Conservation (phyloP, 2,888 invertebrate genomes). For the Leptopilina drosophilae region DNA sequence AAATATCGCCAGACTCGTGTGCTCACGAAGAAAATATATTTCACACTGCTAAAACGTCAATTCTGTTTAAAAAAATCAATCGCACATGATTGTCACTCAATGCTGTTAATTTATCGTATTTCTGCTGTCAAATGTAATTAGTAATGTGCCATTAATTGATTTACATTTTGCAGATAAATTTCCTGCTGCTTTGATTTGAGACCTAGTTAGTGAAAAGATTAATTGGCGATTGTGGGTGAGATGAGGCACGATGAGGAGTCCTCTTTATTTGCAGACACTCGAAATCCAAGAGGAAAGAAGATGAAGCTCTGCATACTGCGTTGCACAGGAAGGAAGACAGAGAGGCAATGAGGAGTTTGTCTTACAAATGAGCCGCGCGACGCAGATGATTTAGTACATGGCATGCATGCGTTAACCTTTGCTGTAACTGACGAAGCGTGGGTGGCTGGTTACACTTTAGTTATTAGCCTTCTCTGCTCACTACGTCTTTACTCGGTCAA, state of each 20-base stretch:
- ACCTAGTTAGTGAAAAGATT: slow-evolving; percentile 72
- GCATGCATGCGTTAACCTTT: slow-evolving; percentile 66
- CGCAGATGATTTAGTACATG: slow-evolving; percentile 73
- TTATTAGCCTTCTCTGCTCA: slow-evolving; percentile 56
- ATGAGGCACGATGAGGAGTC: slow-evolving; percentile 61
- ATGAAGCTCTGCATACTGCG: slow-evolving; percentile 33
- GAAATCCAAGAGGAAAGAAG: slow-evolving; percentile 36
- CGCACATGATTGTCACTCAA: too few relatives aligned
- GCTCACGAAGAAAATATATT: too few relatives aligned
- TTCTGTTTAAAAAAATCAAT: too few relatives aligned
- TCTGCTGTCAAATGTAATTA: too few relatives aligned
- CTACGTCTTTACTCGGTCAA: slow-evolving; percentile 51
- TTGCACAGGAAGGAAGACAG: slow-evolving; percentile 31
- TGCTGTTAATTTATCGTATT: too few relatives aligned
- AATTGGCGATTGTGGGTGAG: slow-evolving; percentile 73
- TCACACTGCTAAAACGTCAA: too few relatives aligned
- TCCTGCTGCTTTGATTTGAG: slow-evolving; percentile 63
- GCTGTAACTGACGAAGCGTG: slow-evolving; percentile 62
- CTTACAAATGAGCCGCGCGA: slow-evolving; percentile 76
- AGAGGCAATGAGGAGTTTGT: slow-evolving; percentile 61
- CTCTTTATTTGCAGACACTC: slow-evolving; percentile 36
- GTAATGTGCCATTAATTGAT: background rate
- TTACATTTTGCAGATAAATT: background rate
- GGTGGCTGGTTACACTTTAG: slow-evolving; percentile 63
- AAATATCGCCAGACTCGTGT: too few relatives aligned